Evolutionary conservation across 2,888 invertebrate genomes (phyloP).

Genomic region (Coelopa pilipes): DNA sequence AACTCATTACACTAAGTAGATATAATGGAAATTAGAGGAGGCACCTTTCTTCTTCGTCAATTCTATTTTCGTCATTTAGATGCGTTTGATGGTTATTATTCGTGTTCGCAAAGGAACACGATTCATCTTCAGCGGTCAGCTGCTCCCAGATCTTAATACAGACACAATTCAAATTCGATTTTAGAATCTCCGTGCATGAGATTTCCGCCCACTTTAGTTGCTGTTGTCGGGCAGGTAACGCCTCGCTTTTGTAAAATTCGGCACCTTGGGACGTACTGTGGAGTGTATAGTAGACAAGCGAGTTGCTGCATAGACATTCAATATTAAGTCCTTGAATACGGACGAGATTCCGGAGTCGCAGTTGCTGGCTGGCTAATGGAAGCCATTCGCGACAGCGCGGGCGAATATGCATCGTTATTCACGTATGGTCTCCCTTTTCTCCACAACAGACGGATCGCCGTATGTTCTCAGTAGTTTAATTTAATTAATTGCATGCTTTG

Average conservation of each 20-base stretch:
- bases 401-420: conserved; percentile 53
- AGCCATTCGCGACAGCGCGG: conserved; percentile 60
- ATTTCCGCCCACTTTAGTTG: conserved; percentile 84
- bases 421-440: conserved; percentile 17
- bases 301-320: conserved; percentile 45
- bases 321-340: conserved; percentile 78
- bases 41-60: conserved; percentile 15
- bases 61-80: neutral
- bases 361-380: conserved; percentile 85
- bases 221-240: conserved; percentile 73
- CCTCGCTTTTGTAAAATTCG: conserved; percentile 86
- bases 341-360: conserved; percentile 81
- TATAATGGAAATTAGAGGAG: neutral
- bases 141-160: conserved; percentile 65
- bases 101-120: neutral
- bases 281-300: conserved; percentile 81
- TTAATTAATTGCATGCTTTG: conserved; percentile 27
- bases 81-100: neutral
- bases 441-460: neutral
- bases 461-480: conserved; percentile 17
- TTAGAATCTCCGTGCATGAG: conserved; percentile 72
- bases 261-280: conserved; percentile 84
- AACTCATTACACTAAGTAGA: neutral
- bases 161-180: conserved; percentile 66
- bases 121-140: neutral